Evolutionary conservation across 2,888 invertebrate genomes (phyloP).

Genomic region (Flabesymbios commensalis): DNA sequence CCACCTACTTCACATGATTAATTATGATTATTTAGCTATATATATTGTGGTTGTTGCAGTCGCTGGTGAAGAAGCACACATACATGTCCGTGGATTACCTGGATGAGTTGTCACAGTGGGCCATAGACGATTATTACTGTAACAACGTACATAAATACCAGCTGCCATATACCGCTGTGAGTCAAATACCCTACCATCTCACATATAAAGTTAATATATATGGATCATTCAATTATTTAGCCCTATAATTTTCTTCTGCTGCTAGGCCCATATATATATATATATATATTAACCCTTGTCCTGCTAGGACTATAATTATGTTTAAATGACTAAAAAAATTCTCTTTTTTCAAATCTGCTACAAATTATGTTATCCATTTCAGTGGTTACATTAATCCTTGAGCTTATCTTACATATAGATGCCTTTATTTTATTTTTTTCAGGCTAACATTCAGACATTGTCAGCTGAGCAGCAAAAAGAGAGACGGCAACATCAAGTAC

Average conservation of each 20-base stretch:
- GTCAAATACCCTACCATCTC: too few species aligned
- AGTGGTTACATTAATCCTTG: too few species aligned
- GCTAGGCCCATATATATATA: too few species aligned
- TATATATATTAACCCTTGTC: background rate
- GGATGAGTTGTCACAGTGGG: conserved; percentile 80
- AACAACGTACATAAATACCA: conserved; percentile 82
- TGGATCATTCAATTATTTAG: background rate
- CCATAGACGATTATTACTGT: conserved; percentile 75
- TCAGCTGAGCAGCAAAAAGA: conserved; percentile 75
- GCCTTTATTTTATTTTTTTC: too few species aligned
- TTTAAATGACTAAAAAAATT: background rate
- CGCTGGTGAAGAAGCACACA: conserved; percentile 79
- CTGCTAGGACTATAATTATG: background rate
- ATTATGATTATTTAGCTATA: too few species aligned
- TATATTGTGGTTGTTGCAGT: too few species aligned
- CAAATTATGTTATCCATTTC: too few species aligned
- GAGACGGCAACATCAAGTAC: conserved; percentile 81
- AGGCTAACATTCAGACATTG: too few species aligned
- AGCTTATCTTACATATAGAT: too few species aligned
- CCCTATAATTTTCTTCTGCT: background rate
- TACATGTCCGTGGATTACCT: conserved; percentile 78
- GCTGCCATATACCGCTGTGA: conserved; percentile 73
- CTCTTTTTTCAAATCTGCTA: too few species aligned
- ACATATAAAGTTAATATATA: too few species aligned
- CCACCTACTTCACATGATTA: too few species aligned